Evolutionary conservation across 2,888 invertebrate species (phyloP).

Genomic region (Allygus modestus): DNA sequence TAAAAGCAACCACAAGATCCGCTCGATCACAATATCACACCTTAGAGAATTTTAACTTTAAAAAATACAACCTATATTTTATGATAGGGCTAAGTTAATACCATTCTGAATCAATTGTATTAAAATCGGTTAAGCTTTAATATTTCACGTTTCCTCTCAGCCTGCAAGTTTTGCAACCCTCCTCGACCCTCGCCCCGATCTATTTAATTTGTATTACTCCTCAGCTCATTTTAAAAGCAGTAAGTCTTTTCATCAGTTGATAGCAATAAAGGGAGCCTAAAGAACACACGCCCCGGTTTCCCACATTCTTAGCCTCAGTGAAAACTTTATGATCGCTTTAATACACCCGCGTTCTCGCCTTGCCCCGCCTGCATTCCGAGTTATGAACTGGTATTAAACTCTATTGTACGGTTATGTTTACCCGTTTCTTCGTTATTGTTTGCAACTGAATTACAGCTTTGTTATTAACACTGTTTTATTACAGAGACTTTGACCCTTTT

Average conservation of each 20-base stretch:
- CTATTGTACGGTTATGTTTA: slow-evolving; percentile 31
- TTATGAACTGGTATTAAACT: slow-evolving; percentile 26
- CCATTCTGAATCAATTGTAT: too few species aligned
- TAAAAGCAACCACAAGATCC: too few species aligned
- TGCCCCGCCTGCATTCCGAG: background rate
- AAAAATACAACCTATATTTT: too few species aligned
- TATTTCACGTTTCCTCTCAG: too few species aligned
- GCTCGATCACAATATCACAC: too few species aligned
- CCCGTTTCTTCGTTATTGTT: slow-evolving; percentile 14
- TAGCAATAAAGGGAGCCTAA: background rate
- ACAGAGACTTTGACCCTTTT: background rate
- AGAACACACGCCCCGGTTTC: slow-evolving; percentile 2
- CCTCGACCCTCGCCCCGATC: background rate
- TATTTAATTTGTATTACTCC: slow-evolving; percentile 3
- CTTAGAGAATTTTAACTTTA: too few species aligned
- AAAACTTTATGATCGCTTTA: slow-evolving; percentile 37
- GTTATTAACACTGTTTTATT: background rate
- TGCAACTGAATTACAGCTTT: background rate
- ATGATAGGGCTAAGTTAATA: too few species aligned
- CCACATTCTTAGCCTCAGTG: slow-evolving; percentile 1
- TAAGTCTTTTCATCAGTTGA: background rate
- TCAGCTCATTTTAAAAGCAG: background rate
- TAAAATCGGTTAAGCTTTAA: too few species aligned
- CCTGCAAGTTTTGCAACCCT: background rate
- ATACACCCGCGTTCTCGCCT: slow-evolving; percentile 4